Evolutionary conservation across 53 echinoderm and acorn worm species (phyloP).

Genomic region (Stichopus horrens): DNA sequence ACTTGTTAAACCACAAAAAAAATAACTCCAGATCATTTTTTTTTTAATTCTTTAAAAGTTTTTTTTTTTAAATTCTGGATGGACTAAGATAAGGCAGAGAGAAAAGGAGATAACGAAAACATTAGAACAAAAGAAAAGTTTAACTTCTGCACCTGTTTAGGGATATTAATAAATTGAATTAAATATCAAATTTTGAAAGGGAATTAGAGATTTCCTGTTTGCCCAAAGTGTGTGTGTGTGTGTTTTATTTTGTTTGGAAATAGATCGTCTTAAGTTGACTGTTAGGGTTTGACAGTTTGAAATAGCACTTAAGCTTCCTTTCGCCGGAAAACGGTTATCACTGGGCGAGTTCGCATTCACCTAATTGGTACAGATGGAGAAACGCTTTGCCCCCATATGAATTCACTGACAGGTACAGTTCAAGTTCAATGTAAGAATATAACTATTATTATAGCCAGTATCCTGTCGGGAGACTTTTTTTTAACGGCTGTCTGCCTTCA

Average conservation of each 20-base stretch:
- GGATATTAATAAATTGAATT: slow-evolving; percentile 38
- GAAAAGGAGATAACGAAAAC: too few relatives aligned
- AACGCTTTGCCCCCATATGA: neutral
- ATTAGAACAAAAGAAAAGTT: too few relatives aligned
- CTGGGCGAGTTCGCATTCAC: neutral
- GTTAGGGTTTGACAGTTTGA: slow-evolving; percentile 29
- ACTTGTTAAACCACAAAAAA: neutral
- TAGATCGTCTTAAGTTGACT: neutral
- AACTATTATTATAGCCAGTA: neutral
- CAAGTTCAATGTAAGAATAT: neutral
- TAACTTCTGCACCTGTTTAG: slow-evolving; percentile 7
- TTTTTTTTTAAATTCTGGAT: too few relatives aligned
- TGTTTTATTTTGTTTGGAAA: slow-evolving; percentile 4
- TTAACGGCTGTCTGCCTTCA: neutral
- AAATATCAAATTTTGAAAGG: slow-evolving; percentile 31
- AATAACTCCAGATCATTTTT: neutral
- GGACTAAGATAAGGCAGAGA: too few relatives aligned
- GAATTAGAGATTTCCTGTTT: slow-evolving; percentile 43
- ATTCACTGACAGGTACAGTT: neutral
- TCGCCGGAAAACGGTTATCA: slow-evolving; percentile 20
- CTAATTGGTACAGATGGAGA: slow-evolving; percentile 27
- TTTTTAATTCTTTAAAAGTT: neutral
- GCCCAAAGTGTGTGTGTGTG: slow-evolving; percentile 16
- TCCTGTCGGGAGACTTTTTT: neutral
- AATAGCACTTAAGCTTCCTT: slow-evolving; percentile 3